Conservation (phyloP, 2,113 vertebrate species). For the Nematolebias whitei region DNA sequence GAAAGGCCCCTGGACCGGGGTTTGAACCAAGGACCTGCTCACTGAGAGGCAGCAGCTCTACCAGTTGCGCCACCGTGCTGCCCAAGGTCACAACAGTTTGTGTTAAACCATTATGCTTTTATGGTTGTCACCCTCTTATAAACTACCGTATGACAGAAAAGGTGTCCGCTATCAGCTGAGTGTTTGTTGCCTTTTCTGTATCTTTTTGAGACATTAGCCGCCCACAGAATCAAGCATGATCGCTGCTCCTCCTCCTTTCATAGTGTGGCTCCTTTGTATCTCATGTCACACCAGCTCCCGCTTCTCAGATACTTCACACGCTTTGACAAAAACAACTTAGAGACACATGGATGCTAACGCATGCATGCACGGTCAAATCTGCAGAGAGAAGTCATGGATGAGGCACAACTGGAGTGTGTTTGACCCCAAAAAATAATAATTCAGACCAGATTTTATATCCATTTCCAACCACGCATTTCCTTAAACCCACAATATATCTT, state of each 20-base stretch:
- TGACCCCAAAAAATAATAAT: neutral
- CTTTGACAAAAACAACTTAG: constrained; percentile 27
- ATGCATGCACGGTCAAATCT: constrained; percentile 6
- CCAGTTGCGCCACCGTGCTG: too few relatives aligned
- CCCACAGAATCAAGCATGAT: constrained; percentile 49
- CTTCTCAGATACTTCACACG: constrained; percentile 28
- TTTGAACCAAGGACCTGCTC: too few relatives aligned
- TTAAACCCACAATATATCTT: constrained; percentile 32
- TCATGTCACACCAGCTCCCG: constrained; percentile 37
- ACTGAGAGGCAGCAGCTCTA: too few relatives aligned
- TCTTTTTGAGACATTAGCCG: constrained; percentile 44
- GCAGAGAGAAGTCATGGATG: neutral
- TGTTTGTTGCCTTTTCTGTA: constrained; percentile 33
- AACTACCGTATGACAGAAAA: constrained; percentile 19
- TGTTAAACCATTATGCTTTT: constrained; percentile 28
- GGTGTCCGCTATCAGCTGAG: constrained; percentile 43
- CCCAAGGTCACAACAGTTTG: too few relatives aligned
- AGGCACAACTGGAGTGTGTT: neutral
- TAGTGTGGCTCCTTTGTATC: constrained; percentile 54
- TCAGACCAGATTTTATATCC: too few relatives aligned
- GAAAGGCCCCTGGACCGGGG: too few relatives aligned
- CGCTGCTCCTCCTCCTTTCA: constrained; percentile 55
- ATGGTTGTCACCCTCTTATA: constrained; percentile 22
- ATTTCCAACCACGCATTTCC: neutral
- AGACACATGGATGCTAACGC: constrained; percentile 18